Conservation (phyloP, 2,888 invertebrate genomes). For the Melinopterus prodromus region DNA sequence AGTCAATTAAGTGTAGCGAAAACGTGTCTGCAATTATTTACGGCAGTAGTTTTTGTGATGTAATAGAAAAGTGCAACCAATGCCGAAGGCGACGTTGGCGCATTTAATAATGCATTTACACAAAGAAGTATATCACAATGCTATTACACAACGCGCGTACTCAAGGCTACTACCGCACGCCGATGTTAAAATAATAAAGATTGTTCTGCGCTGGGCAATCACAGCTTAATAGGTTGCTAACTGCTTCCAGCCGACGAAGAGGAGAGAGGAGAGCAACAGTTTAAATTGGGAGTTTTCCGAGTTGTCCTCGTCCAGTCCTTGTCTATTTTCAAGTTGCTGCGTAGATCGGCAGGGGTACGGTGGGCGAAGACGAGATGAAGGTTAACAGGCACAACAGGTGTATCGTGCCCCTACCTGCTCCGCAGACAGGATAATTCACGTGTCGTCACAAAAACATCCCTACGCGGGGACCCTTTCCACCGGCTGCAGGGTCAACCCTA, state of each 20-base stretch:
- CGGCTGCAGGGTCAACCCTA: constrained; percentile 48
- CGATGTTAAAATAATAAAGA: constrained; percentile 32
- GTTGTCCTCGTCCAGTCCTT: neutral
- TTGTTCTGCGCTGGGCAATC: constrained; percentile 34
- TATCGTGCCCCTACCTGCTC: constrained; percentile 53
- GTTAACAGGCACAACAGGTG: constrained; percentile 56
- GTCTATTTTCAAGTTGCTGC: constrained; percentile 20
- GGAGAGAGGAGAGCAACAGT: neutral
- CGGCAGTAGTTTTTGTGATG: constrained; percentile 41
- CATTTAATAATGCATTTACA: constrained; percentile 35
- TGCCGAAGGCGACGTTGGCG: constrained; percentile 34
- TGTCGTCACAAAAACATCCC: constrained; percentile 54
- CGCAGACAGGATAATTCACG: constrained; percentile 56
- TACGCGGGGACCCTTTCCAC: constrained; percentile 48
- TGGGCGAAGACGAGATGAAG: constrained; percentile 27
- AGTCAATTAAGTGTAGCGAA: constrained; percentile 37
- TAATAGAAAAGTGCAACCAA: constrained; percentile 41
- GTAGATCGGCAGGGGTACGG: constrained; percentile 6
- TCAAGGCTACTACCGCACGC: constrained; percentile 21
- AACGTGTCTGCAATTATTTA: constrained; percentile 39
- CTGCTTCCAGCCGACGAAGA: constrained; percentile 9
- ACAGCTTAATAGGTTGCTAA: constrained; percentile 9
- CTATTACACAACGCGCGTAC: constrained; percentile 32
- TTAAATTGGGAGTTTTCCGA: neutral
- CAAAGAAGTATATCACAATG: constrained; percentile 39